These are phyloP conservation scores for Calliopsis andreniformis DNA, from an alignment of 1,140 invertebrate species.

Conservation along the genomic window DNA sequence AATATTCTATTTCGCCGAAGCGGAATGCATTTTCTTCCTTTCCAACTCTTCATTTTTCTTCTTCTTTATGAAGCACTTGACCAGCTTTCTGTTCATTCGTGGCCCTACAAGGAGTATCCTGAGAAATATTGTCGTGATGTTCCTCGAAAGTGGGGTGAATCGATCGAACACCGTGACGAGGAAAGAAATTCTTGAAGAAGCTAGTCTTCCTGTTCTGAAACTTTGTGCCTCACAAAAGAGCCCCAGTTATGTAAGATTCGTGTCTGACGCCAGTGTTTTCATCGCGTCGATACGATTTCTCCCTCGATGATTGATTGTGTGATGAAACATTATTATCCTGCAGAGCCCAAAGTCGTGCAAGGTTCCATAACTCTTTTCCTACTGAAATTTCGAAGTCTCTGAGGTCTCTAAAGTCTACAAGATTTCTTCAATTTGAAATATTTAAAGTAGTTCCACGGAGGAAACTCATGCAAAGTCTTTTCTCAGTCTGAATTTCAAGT, in stretches of 20 bases:
- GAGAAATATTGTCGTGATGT: background rate
- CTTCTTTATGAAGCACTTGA: background rate
- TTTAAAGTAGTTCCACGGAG: too few species aligned
- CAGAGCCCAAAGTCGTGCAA: too few species aligned
- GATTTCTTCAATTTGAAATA: too few species aligned
- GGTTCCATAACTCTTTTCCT: too few species aligned
- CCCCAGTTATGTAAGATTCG: background rate
- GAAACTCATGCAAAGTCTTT: too few species aligned
- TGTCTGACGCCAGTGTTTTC: conserved; percentile 11
- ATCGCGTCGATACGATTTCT: background rate
- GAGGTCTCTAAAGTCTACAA: too few species aligned
- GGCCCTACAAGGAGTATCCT: background rate
- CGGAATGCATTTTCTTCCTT: background rate
- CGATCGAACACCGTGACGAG: conserved; percentile 21
- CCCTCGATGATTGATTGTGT: background rate
- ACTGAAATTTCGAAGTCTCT: too few species aligned
- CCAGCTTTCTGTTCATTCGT: too few species aligned
- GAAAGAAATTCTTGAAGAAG: background rate
- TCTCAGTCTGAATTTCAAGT: too few species aligned
- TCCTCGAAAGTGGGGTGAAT: conserved; percentile 20
- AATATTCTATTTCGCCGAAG: background rate
- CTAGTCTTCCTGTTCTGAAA: background rate
- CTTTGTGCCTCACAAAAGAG: background rate
- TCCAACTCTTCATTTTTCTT: background rate
- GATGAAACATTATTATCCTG: conserved; percentile 3